Evolutionary conservation across 2,113 vertebrate genomes (phyloP), one percentile per base, ranked within the genome.

Genomic region (Cochlearius cochlearius): DNA sequence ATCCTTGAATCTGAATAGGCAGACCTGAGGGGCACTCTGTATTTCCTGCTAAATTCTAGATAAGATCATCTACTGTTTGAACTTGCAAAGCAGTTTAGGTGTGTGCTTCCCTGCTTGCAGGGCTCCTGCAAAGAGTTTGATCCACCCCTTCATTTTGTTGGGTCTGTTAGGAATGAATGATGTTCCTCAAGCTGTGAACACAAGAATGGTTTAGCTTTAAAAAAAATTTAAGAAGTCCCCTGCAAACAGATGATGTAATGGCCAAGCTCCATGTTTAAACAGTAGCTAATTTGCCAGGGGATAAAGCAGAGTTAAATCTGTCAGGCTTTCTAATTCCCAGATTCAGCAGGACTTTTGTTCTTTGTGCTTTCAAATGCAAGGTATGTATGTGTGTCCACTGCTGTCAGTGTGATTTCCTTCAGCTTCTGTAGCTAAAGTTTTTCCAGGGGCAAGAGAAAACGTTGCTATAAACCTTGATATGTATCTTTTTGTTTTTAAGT

Each of bases 171-270:
- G 62, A 84, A 38, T 39, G 60, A 75, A 8, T 22, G 60, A 22
- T 22, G 25, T 76, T 87, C 78, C 58, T 95, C 43, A 87, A 78
- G 73, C 86, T 89, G 84, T 34, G 90, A 91, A 55, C 43, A 53
- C 27, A 29, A 68, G 36, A 87, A 53, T 69, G 39, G 59, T 62
- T 91, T 45, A 39, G 50, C 47, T 88, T 95, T 2, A 9, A 38
- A n/a, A 77, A 63, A n/a, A 41, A 11, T 5, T 6, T 23, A 5
- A 68, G 88, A 73, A 55, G 36, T 73, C 45, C 76, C 58, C 60
- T 64, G 56, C 87, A 91, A 96, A 89, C 58, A 90, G 78, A 76
- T 96, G 87, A 95, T 81, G 96, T 89, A 89, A 91, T 96, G 81
- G 49, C 67, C 67, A 16, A 80, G 55, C 41, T 10, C 62, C 39